Base-by-base conservation (phyloP, 2,797 vertebrate species). In the Chelon auratus region DNA sequence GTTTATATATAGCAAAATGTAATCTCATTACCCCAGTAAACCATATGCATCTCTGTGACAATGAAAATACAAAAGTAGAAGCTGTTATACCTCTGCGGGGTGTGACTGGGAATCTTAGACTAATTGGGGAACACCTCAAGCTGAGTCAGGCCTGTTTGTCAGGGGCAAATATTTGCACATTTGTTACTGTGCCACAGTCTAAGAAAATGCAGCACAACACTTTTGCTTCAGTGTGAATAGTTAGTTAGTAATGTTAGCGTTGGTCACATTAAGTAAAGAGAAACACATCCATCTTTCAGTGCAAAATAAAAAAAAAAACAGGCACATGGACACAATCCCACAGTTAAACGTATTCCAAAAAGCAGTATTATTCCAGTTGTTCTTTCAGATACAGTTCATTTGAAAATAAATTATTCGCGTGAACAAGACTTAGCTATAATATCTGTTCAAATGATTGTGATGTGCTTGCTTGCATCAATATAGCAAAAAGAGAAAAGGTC, bases 11-110 rank as follows among this genome's bases (percentile, higher is more conserved):
- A 70, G 51, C 60, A 30, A 40, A 11, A 73, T 73, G 75, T 78
- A 78, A 76, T 84, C 81, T 61, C 75, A 69, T 77, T 80, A 74
- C 51, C 56, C 45, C 45, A 40, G 64, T 72, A 58, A 77, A 57
- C 30, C 67, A 73, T 64, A 77, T 75, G 70, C 68, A 76, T 53
- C 12, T 26, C 14, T 9, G 26, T 63, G 69, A 76, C 62, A 63
- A 73, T 68, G 22, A 50, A 57, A 63, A 80, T 6, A 58, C 45
- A 75, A 67, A 71, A 47, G 72, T 1, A 37, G n/a, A 22, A 77
- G n/a, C 64, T 66, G 26, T 72, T 69, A 0, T 63, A 45, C 33
- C 55, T 63, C 62, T 22, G 24, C 42, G 24, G 9, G 10, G 18
- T 33, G 40, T 48, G 58, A 61, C 45, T 17, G 12, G 17, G n/a